Percentiles rank a stretch among this genome's conserved stretches.
These are phyloP conservation scores for Bacillus rossius DNA, from an alignment of 1,140 invertebrate genomes.

Conservation along the genomic window DNA sequence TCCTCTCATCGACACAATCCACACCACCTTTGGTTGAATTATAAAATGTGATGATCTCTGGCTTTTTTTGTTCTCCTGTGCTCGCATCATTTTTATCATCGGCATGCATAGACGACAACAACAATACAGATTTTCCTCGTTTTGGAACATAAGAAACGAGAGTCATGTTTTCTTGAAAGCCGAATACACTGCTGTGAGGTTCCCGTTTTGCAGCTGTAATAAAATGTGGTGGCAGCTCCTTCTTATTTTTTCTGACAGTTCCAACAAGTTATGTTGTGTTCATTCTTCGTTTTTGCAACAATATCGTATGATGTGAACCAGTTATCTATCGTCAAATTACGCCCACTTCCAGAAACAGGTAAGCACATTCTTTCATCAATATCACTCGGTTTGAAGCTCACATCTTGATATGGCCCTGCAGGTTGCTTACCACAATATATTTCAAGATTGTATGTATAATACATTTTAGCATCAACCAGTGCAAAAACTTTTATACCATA, in stretches of 20 bases:
- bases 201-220: slow-evolving; percentile 19
- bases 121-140: slow-evolving; percentile 23
- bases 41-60: slow-evolving; percentile 37
- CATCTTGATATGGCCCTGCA: slow-evolving; percentile 28
- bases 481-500: slow-evolving; percentile 36
- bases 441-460: slow-evolving; percentile 46
- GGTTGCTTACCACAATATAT: slow-evolving; percentile 41
- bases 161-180: slow-evolving; percentile 24
- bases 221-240: slow-evolving; percentile 25
- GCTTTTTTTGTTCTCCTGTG: slow-evolving; percentile 28
- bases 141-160: slow-evolving; percentile 30
- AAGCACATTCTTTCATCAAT: slow-evolving; percentile 38
- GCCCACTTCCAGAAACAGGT: slow-evolving; percentile 38
- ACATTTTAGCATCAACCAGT: slow-evolving; percentile 41
- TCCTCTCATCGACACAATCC: slow-evolving; percentile 35
- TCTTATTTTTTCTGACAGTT: slow-evolving; percentile 36
- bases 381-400: slow-evolving; percentile 31
- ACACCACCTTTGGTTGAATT: slow-evolving; percentile 41
- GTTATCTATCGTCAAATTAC: slow-evolving; percentile 36
- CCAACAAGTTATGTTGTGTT: slow-evolving; percentile 23
- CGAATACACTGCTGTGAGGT: slow-evolving; percentile 24
- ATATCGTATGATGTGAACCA: slow-evolving; percentile 31
- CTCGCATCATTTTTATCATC: slow-evolving; percentile 19
- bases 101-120: slow-evolving; percentile 27
- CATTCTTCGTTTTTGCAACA: slow-evolving; percentile 21